Evolutionary conservation across 2,797 vertebrate genomes (phyloP), one percentile per base, ranked within the genome.

Genomic region (Kryptopterus vitreolus): DNA sequence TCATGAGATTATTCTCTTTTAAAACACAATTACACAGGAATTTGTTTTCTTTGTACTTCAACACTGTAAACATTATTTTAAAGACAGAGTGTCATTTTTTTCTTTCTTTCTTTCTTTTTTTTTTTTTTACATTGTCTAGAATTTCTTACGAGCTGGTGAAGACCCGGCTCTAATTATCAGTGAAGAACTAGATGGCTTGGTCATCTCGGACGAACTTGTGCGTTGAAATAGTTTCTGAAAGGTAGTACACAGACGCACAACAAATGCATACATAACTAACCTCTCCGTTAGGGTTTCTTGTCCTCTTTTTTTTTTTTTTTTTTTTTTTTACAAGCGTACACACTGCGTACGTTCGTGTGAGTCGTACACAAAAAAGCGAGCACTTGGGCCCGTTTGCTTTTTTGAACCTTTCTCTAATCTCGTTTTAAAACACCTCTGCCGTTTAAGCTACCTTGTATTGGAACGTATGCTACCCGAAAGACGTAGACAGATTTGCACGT

Each of bases 21-120:
- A 92, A 95, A 92, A 97, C 96, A 98, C 95, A 96, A 95, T 96
- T 94, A 98, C 96, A 96, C 94, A 96, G 95, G 94, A 95, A 95
- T 95, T 95, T 88, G 91, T 96, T 94, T 96, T 94, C 93, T 95
- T 97, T 96, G 95, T 95, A 97, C 96, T 94, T 97, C 95, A 98
- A 97, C 96, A 97, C 96, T 98, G 96, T 98, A 98, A 99, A 98
- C 96, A 96, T 98, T n/a, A 96, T 95, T 74, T 95, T 96, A 96
- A 95, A 96, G 95, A 98, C 95, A 97, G 95, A 96, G 96, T 96
- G 95, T 96, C 88, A 84, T 91, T 89, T 84, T 90, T 88, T 87
- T 83, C 86, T 85, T 89, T 93, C 90, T 94, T 92, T 84, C 90
- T 88, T 87, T 83, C 86, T 85, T 89, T 93, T 90, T 94, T 92